Evolutionary conservation across 2,797 vertebrate genomes (phyloP).

Genomic region (Ceyx erithaca): DNA sequence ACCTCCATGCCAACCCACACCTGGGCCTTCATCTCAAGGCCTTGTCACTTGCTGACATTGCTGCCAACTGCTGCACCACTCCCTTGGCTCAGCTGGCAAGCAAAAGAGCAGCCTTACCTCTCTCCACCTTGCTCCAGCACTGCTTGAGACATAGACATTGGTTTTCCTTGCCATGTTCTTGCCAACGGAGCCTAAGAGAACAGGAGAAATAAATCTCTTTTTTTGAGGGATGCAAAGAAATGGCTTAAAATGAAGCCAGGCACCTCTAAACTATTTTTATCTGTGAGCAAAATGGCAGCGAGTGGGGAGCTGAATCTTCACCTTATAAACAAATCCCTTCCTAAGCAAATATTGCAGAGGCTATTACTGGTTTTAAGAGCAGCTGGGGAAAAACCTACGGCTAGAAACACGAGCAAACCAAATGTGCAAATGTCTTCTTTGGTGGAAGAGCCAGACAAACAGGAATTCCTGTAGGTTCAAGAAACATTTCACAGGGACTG

Average conservation of each 20-base stretch:
- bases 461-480: neutral
- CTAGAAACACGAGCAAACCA: neutral
- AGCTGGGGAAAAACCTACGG: neutral
- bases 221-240: neutral
- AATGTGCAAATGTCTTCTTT: neutral
- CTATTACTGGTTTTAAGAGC: neutral
- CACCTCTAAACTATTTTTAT: neutral
- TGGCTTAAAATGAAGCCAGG: neutral
- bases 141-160: conserved; percentile 96
- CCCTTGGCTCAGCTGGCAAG: neutral
- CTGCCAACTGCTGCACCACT: neutral
- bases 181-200: conserved; percentile 88
- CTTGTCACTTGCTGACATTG: neutral
- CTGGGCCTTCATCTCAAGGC: neutral
- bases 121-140: conserved; percentile 92
- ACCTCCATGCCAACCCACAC: fast-evolving
- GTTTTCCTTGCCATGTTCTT: conserved; percentile 93
- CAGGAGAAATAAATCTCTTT: neutral
- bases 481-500: fast-evolving
- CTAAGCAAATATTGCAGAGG: neutral
- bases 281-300: neutral
- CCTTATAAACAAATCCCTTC: neutral
- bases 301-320: conserved; percentile 1
- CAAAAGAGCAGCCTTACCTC: conserved; percentile 84
- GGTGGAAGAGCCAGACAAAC: neutral